Evolutionary conservation across 2,113 vertebrate genomes (phyloP).

Genomic region (Tachuris rubrigastra): DNA sequence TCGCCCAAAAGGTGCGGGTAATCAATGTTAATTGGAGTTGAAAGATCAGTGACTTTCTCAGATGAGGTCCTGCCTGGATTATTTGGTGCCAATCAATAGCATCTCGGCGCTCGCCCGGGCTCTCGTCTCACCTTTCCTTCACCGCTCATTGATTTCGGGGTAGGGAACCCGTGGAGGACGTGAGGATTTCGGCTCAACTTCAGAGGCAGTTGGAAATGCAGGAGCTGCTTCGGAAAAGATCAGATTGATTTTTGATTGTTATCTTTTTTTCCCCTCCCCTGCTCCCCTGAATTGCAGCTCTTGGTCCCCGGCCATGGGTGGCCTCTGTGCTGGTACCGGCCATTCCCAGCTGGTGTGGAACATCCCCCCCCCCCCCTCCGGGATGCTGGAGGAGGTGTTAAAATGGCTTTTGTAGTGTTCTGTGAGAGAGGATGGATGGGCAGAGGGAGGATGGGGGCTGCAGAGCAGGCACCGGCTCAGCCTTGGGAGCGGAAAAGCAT

Average conservation of each 20-base stretch:
- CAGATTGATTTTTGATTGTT: neutral
- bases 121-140: conserved; percentile 62
- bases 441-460: neutral
- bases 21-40: conserved; percentile 67
- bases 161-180: neutral
- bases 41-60: conserved; percentile 51
- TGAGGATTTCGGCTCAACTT: neutral
- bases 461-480: neutral
- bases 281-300: rapidly evolving
- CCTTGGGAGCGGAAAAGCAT: neutral
- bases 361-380: rapidly evolving
- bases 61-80: conserved; percentile 59
- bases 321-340: neutral
- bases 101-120: conserved; percentile 15
- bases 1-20: conserved; percentile 25
- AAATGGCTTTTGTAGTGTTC: neutral
- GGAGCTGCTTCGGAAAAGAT: neutral
- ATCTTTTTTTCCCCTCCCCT: rapidly evolving
- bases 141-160: neutral
- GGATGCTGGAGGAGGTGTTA: neutral
- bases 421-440: neutral
- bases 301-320: rapidly evolving
- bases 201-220: neutral
- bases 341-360: neutral
- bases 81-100: conserved; percentile 58